Conservation (phyloP, 2,888 invertebrate species). For the Pheosia tremula region DNA sequence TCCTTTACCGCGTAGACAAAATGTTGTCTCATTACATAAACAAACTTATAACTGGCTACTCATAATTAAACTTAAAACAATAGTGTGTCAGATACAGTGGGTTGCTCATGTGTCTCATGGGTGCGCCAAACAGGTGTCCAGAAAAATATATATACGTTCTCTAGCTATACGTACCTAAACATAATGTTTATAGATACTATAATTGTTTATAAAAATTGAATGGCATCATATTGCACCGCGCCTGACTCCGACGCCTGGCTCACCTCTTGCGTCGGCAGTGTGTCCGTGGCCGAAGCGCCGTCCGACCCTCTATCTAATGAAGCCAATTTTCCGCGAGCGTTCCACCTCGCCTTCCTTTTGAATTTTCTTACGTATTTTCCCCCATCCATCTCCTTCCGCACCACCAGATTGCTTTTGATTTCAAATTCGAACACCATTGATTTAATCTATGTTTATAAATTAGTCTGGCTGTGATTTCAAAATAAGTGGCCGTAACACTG, state of each 20-base stretch:
- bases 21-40: too few relatives aligned
- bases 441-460: conserved; percentile 65
- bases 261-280: conserved; percentile 42
- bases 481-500: background rate
- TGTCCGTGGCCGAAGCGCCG: conserved; percentile 56
- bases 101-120: too few relatives aligned
- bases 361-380: conserved; percentile 81
- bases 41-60: too few relatives aligned
- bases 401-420: conserved; percentile 81
- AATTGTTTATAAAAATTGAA: too few relatives aligned
- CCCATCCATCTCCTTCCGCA: conserved; percentile 78
- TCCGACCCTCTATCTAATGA: conserved; percentile 75
- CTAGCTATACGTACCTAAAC: too few relatives aligned
- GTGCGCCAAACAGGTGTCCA: too few relatives aligned
- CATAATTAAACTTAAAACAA: too few relatives aligned
- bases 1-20: too few relatives aligned
- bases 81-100: too few relatives aligned
- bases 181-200: too few relatives aligned
- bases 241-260: too few relatives aligned
- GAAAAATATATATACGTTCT: too few relatives aligned
- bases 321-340: conserved; percentile 79
- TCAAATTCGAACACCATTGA: conserved; percentile 74
- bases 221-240: background rate
- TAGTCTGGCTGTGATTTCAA: conserved; percentile 21
- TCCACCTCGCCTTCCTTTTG: conserved; percentile 78